Base-by-base conservation (phyloP, 2,113 vertebrate species). In the Lipophrys pholis region DNA sequence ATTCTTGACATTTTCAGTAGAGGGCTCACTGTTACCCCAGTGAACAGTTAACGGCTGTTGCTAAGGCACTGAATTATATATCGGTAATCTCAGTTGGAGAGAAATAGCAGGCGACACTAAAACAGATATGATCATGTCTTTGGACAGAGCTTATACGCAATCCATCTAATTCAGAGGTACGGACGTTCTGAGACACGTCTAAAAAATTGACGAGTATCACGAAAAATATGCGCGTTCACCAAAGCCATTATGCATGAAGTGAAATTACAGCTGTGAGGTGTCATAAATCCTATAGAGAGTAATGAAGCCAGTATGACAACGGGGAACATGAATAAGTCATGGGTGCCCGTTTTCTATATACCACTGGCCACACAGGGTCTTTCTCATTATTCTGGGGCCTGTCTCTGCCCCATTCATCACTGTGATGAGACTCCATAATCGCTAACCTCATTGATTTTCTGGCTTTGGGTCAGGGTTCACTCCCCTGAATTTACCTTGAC, bases 311-410 rank as follows among this genome's bases (percentile, higher is more conserved):
- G 46, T 54, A 40, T 73, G 84, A 73, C 53, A 53, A 53, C 57
- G 14, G 45, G 65, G 57, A 76, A 60, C 83, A 86, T 90, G 82
- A 90, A 87, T 90, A 88, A 90, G 81, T 86, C 79, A 91, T 75
- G 43, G 61, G 60, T n/a, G 73, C 53, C 59, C 78, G 63, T 84
- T 64, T 79, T 70, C 79, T 68, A 72, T 42, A 82, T 62, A 72
- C 15, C 50, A 55, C 49, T 21, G 62, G 30, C 52, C n/a, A 8
- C 58, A 60, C 5, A 11, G 48, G 55, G 60, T 69, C 69, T 74
- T 70, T 83, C 55, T 88, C 79, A 89, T 84, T 82, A 89, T 73
- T 65, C 39, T 46, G 43, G 21, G 40, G 58, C 48, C 68, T 35
- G 42, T 89, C 55, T 51, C 35, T 39, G 14, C 46, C 52, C 51